Base-by-base conservation (phyloP, 1,140 invertebrate genomes). In the Rhyacophila brunnea region DNA sequence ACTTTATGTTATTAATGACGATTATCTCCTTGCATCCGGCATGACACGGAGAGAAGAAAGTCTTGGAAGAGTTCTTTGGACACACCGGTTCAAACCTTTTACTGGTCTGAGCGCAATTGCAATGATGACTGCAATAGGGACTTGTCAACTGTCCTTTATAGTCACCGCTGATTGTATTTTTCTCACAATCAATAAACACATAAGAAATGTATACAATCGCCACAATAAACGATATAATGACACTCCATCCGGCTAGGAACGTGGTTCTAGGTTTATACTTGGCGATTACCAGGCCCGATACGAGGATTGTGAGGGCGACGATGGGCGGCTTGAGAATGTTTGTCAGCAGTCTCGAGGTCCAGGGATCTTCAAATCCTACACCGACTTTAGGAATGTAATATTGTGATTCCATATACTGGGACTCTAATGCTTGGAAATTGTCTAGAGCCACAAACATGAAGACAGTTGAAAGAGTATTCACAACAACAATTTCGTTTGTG, bases 1-100 rank as follows among this genome's bases (percentile, higher is more conserved):
- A 68, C 68, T 57, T 74, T 2, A 70, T 42, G 56, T 69, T 71
- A 52, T 77, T 73, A 17, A 74, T 69, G 6, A 70, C 58, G 9
- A 72, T 65, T 6, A 71, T 59, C 0, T 55, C 45, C 2, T 68
- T 69, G 67, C 88, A 90, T 11, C 87, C 88, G 23, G 88, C 88
- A 60, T 85, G 83, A 69, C 88, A 90, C 6, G 87, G 82, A 7
- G 83, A 87, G 65, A 86, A 88, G 70, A 83, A 89, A 0, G 83
- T 86, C 6, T 73, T 66, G 0, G 65, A 72, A 5, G 77, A 75
- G 60, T 77, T 79, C 36, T 70, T 71, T 7, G 83, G 79, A 66
- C 88, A 90, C 10, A 90, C 78, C 1, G 88, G 88, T 46, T 81
- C 76, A 62, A 89, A 89, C 57, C 80, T 74, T 49, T 79, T 78